A percentile compares a stretch with the other conserved stretches of the same genome.
Conservation (phyloP, 2,888 invertebrate genomes). For the Suillia variegata region DNA sequence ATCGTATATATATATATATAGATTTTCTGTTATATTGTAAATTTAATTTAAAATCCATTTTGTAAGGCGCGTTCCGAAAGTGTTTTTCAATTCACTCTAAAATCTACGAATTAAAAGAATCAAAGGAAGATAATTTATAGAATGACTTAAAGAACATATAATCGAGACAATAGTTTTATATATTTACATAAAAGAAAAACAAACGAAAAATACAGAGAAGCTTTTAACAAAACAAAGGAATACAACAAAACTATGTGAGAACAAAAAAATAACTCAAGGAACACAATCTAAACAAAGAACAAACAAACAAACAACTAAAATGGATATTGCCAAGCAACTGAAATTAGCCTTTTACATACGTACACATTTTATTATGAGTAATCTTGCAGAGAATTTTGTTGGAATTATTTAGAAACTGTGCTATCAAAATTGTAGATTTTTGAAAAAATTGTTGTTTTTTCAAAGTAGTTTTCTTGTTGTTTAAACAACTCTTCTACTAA, state of each 20-base stretch:
- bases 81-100: slow-evolving; percentile 43
- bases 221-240: background rate
- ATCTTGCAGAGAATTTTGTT: too few species aligned
- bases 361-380: too few species aligned
- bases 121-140: slow-evolving; percentile 21
- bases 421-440: too few species aligned
- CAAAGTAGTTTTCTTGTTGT: too few species aligned
- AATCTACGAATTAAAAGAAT: slow-evolving; percentile 39
- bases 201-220: slow-evolving; percentile 20
- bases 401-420: too few species aligned
- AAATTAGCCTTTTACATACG: too few species aligned
- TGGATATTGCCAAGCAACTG: too few species aligned
- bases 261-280: background rate
- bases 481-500: too few species aligned
- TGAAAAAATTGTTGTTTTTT: too few species aligned
- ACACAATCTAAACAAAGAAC: background rate
- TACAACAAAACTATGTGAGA: background rate
- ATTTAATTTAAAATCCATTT: slow-evolving; percentile 44
- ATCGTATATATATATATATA: slow-evolving; percentile 25
- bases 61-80: slow-evolving; percentile 49
- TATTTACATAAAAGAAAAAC: slow-evolving; percentile 32
- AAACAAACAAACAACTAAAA: too few species aligned
- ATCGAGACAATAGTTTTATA: slow-evolving; percentile 34
- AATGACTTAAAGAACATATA: slow-evolving; percentile 14
- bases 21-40: slow-evolving; percentile 16